Base-by-base conservation (phyloP, 2,797 vertebrate genomes). In the Alauda arvensis region DNA sequence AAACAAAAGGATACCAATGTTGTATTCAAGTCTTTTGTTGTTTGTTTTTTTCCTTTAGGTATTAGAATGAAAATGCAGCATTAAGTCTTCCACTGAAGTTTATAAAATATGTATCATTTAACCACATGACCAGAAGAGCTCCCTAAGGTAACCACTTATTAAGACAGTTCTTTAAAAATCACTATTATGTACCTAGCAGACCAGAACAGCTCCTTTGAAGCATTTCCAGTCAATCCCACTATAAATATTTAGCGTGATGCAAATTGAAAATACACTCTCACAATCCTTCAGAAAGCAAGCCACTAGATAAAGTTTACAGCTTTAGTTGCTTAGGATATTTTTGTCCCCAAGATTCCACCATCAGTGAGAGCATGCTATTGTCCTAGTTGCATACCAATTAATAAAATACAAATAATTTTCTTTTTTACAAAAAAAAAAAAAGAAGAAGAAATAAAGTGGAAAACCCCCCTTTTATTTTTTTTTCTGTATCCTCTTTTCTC, bases 111-210 rank as follows among this genome's bases (percentile, higher is more conserved):
- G 89, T 62, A 87, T 93, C 89, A 91, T 90, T 91, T 90, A 84
- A 90, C 78, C 79, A 87, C 76, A 81, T 9, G 5, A 80, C 77
- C 72, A 89, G 79, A 91, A 88, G 62, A 82, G 76, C 37, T 94
- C 94, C 91, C 92, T 87, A 67, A 90, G 87, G 90, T 81, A 94
- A 82, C 59, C 0, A 0, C 65, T 94, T 92, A 93, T 90, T 90
- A 92, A 94, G 82, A 80, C 67, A 92, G 69, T 83, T 85, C 87
- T 90, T 92, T 91, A 90, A 94, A 94, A 93, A 93, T 88, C 91
- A 89, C 67, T 89, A 77, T 93, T 90, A 92, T 66, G 68, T 79
- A 88, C 84, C 78, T 85, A 94, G 79, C 72, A 93, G 91, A 93
- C 89, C 77, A 90, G 87, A 95, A 95, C 77, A 91, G 71, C 59